These are phyloP conservation scores for Drosophila paramelanica DNA, from an alignment of 2,888 invertebrate species.

Conservation along the genomic window DNA sequence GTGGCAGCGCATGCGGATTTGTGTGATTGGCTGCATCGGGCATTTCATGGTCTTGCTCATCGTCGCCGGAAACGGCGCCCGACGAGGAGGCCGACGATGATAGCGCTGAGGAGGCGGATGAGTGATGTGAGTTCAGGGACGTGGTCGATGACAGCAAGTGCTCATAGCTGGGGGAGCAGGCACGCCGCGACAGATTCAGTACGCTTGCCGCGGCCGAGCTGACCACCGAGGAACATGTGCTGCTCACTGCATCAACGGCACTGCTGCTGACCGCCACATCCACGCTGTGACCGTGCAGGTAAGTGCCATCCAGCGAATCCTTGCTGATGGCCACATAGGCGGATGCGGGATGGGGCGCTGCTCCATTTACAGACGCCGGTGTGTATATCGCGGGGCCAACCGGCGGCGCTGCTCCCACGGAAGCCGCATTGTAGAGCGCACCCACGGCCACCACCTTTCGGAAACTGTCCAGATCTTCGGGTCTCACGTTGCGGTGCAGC, in stretches of 20 bases:
- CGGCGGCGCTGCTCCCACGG: constrained; percentile 41
- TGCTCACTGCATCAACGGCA: constrained; percentile 77
- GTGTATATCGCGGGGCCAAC: constrained; percentile 34
- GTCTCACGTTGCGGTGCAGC: constrained; percentile 70
- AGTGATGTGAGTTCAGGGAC: constrained; percentile 86
- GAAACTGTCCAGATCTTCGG: constrained; percentile 81
- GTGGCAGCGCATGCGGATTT: constrained; percentile 29
- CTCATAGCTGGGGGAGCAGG: constrained; percentile 90
- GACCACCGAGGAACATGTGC: constrained; percentile 61
- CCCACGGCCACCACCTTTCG: constrained; percentile 82
- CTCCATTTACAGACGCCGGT: not conserved
- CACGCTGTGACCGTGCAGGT: constrained; percentile 59
- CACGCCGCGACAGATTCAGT: constrained; percentile 89
- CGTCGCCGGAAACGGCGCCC: constrained; percentile 86
- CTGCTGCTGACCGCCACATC: constrained; percentile 81
- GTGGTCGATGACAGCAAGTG: constrained; percentile 88
- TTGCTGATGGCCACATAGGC: constrained; percentile 55
- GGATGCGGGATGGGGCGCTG: constrained; percentile 6
- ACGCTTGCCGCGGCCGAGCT: constrained; percentile 85
- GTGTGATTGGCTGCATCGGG: constrained; percentile 51
- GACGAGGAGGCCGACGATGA: constrained; percentile 89
- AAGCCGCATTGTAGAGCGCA: constrained; percentile 60
- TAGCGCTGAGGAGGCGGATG: constrained; percentile 82
- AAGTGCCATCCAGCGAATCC: constrained; percentile 65
- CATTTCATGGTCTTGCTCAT: constrained; percentile 85